phyloP scores from a whole-genome alignment of 1,140 invertebrate species.

The Semibalanus balanoides region DNA sequence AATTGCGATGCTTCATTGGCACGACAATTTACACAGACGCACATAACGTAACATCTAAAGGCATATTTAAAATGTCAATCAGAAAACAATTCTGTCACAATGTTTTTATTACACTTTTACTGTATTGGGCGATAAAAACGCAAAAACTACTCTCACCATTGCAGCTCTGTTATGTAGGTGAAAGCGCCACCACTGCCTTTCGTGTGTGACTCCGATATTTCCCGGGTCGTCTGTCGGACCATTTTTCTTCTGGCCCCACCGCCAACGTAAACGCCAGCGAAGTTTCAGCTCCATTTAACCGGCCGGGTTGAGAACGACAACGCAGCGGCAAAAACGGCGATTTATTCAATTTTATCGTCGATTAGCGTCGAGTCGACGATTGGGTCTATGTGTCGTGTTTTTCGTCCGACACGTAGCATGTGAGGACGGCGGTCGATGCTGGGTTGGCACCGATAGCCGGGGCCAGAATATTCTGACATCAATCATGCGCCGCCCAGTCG shows the following conservation, averaged over 20 bases:
- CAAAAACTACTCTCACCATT: too few species aligned
- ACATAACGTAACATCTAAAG: too few species aligned
- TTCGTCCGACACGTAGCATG: background rate
- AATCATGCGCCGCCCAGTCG: background rate
- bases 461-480: background rate
- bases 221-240: background rate
- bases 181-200: too few species aligned
- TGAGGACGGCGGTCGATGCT: background rate
- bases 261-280: background rate
- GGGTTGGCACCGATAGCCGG: background rate
- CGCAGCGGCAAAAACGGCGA: background rate
- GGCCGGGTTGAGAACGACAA: background rate
- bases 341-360: constrained; percentile 2
- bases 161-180: too few species aligned
- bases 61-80: too few species aligned
- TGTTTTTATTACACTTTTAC: too few species aligned
- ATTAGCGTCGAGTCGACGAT: background rate
- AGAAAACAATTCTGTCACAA: too few species aligned
- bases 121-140: too few species aligned
- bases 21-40: too few species aligned
- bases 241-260: background rate
- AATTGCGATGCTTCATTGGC: too few species aligned
- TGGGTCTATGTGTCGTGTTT: background rate
- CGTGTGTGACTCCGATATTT: too few species aligned
- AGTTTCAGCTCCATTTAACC: background rate